A percentile compares a stretch with the other conserved stretches of the same genome.
These are phyloP conservation scores for Leptura quadrifasciata DNA, from an alignment of 2,888 invertebrate species.

Conservation along the genomic window DNA sequence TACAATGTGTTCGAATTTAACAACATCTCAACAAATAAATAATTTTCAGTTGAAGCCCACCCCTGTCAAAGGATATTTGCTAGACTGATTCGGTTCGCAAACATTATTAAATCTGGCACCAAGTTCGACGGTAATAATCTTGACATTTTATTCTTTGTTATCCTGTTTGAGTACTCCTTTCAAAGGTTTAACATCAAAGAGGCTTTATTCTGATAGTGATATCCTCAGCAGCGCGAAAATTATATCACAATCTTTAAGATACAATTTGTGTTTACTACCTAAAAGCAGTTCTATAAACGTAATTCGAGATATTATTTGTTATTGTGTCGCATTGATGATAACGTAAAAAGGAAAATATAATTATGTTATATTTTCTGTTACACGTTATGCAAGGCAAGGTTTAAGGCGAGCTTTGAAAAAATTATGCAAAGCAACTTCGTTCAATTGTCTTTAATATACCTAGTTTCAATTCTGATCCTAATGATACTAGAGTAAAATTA, in stretches of 20 bases:
- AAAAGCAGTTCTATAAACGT: not conserved
- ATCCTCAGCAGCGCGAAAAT: not conserved
- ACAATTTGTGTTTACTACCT: not conserved
- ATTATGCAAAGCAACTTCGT: too few relatives aligned
- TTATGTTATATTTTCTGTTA: too few relatives aligned
- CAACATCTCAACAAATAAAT: not conserved
- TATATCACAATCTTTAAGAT: not conserved
- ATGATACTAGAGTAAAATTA: too few relatives aligned
- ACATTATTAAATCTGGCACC: constrained; percentile 7
- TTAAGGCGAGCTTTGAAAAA: too few relatives aligned
- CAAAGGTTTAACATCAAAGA: not conserved
- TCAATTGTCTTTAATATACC: too few relatives aligned
- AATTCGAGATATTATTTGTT: too few relatives aligned
- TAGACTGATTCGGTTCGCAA: not conserved
- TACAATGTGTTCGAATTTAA: not conserved
- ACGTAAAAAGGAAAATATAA: too few relatives aligned
- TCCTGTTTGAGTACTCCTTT: not conserved
- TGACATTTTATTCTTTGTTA: constrained; percentile 6
- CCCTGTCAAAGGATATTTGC: not conserved
- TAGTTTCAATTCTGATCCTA: too few relatives aligned
- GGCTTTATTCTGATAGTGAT: not conserved
- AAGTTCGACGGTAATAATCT: constrained; percentile 1
- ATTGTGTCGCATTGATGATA: too few relatives aligned
- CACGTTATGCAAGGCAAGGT: too few relatives aligned
- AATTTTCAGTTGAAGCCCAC: not conserved